Conservation (phyloP, 2,113 vertebrate species). For the Hippocampus barbouri region DNA sequence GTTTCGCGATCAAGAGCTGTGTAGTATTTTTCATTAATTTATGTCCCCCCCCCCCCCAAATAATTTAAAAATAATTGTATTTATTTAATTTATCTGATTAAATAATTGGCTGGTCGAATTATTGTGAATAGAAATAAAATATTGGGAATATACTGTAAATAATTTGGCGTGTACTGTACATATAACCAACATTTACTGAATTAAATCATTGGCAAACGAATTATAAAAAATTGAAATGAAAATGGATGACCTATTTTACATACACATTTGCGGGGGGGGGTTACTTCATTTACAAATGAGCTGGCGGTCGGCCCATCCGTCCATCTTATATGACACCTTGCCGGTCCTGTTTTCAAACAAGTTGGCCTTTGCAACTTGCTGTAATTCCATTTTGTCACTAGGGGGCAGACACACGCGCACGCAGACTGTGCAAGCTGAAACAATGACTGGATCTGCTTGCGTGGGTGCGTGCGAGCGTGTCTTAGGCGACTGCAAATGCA, state of each 20-base stretch:
- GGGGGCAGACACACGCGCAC: background rate
- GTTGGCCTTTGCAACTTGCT: background rate
- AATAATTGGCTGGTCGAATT: background rate
- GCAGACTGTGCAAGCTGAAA: background rate
- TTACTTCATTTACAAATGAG: background rate
- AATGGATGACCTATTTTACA: background rate
- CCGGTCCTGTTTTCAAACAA: background rate
- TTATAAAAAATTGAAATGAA: background rate
- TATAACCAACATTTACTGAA: background rate
- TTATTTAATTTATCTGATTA: background rate
- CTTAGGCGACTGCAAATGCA: background rate
- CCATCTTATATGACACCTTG: too few relatives aligned
- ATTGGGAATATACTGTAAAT: background rate
- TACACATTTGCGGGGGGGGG: too few relatives aligned
- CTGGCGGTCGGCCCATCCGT: background rate
- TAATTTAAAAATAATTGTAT: background rate
- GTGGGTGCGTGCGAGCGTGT: background rate
- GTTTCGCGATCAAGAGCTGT: background rate
- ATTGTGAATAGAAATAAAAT: background rate
- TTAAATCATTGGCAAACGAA: background rate
- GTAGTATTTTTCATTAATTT: background rate
- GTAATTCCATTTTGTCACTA: background rate
- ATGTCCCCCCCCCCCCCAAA: too few relatives aligned
- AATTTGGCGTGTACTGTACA: background rate
- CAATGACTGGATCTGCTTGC: background rate